Evolutionary conservation across 1,140 invertebrate species (phyloP).

Genomic region (Melanaphis sacchari): DNA sequence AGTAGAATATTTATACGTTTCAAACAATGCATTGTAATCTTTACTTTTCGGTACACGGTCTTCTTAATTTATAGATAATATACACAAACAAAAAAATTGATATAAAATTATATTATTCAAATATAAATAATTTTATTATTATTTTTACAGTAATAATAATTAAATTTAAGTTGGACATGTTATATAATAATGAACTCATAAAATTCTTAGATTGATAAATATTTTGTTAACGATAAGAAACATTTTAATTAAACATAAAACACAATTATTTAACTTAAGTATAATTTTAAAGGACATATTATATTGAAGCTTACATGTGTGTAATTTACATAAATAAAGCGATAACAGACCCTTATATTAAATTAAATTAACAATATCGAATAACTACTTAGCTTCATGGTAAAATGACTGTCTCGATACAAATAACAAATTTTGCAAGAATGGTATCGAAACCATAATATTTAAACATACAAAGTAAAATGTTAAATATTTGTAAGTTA

Average conservation of each 20-base stretch:
- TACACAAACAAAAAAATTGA: background rate
- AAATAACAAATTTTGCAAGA: constrained; percentile 75
- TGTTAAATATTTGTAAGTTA: constrained; percentile 81
- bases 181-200: constrained; percentile 3
- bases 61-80: background rate
- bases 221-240: constrained; percentile 30
- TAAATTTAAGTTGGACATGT: background rate
- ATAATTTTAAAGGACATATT: background rate
- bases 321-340: background rate
- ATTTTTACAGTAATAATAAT: background rate
- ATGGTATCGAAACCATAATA: constrained; percentile 79
- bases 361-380: background rate
- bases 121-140: background rate
- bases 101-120: background rate
- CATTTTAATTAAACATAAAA: background rate
- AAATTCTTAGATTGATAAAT: background rate
- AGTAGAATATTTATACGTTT: background rate
- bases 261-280: background rate
- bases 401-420: constrained; percentile 85
- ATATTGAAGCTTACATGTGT: background rate
- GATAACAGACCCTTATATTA: constrained; percentile 3
- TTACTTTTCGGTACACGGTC: background rate
- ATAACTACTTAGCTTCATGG: constrained; percentile 68
- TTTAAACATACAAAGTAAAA: constrained; percentile 79
- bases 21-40: background rate